These are phyloP conservation scores for Micrastur ruficollis DNA, from an alignment of 2,797 vertebrate genomes.

Conservation along the genomic window DNA sequence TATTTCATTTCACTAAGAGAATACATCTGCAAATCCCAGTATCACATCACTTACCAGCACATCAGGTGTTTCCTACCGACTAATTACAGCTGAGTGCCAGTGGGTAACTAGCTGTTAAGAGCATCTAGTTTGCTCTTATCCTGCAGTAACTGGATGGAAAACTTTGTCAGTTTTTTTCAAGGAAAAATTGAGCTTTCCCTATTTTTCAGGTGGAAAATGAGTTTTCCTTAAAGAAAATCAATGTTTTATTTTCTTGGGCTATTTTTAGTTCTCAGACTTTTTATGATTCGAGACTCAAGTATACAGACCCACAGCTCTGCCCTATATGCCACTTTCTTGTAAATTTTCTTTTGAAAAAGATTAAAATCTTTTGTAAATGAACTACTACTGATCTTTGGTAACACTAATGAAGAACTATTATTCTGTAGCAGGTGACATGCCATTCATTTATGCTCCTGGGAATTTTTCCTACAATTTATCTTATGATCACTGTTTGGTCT, in stretches of 20 bases:
- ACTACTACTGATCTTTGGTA: neutral
- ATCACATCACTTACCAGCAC: neutral
- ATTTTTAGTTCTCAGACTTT: neutral
- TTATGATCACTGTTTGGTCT: neutral
- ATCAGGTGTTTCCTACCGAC: neutral
- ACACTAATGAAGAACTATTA: neutral
- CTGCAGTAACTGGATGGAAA: neutral
- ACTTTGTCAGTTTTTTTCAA: neutral
- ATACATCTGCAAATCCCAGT: neutral
- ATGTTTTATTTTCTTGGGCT: neutral
- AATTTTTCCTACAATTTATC: neutral
- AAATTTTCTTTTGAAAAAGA: neutral
- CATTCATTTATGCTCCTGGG: neutral
- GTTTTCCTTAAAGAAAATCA: neutral
- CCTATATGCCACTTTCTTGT: neutral
- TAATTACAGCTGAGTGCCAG: neutral
- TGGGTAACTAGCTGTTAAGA: neutral
- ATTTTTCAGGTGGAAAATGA: neutral
- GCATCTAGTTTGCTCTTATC: neutral
- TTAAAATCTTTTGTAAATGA: neutral
- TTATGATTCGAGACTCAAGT: neutral
- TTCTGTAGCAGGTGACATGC: neutral
- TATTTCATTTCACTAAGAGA: neutral
- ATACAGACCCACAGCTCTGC: neutral
- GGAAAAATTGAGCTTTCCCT: neutral